phyloP scores from a whole-genome alignment of 2,113 vertebrate species.

The Eonycteris spelaea region DNA sequence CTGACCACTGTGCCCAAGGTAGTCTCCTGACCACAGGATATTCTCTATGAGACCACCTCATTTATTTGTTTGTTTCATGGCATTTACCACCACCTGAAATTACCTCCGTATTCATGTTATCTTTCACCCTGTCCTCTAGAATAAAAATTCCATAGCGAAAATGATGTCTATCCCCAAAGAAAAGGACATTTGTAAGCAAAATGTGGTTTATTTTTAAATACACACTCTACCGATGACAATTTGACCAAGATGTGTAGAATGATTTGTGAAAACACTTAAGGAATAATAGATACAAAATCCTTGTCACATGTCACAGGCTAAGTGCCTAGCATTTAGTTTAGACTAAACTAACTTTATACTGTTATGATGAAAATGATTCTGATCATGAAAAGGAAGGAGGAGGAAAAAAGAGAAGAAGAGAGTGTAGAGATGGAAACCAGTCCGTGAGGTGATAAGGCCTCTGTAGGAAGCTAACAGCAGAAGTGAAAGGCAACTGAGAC shows the following conservation, averaged over 20 bases:
- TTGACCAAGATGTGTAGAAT: not conserved
- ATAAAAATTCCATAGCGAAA: not conserved
- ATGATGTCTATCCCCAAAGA: not conserved
- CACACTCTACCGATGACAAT: not conserved
- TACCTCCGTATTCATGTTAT: not conserved
- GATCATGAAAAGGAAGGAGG: not conserved
- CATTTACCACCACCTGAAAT: not conserved
- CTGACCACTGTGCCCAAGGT: not conserved
- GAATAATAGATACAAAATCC: not conserved
- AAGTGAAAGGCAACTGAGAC: not conserved
- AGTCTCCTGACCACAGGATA: not conserved
- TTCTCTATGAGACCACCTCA: not conserved
- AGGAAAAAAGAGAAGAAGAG: not conserved
- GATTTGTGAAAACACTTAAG: not conserved
- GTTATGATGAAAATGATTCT: not conserved
- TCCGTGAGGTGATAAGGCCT: not conserved
- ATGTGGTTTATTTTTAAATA: not conserved
- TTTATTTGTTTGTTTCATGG: not conserved
- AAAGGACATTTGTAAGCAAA: not conserved
- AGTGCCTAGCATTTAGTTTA: not conserved
- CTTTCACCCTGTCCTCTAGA: not conserved
- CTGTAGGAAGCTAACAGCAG: not conserved
- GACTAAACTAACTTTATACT: not conserved
- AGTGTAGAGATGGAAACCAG: not conserved
- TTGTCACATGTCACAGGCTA: not conserved